Evolutionary conservation across 2,113 vertebrate genomes (phyloP).

Genomic region (Chionodraco myersi): DNA sequence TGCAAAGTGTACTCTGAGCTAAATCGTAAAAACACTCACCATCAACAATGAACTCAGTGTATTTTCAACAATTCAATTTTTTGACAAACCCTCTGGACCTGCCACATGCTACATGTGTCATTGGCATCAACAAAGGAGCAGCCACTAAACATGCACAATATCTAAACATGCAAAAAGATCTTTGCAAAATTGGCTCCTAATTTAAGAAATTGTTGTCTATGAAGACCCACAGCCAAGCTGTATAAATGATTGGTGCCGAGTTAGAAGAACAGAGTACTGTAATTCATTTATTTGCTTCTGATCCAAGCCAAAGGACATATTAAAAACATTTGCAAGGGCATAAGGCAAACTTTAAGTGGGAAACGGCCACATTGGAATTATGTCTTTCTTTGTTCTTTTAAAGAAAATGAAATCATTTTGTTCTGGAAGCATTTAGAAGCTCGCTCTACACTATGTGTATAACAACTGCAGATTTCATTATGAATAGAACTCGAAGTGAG

Average conservation of each 20-base stretch:
- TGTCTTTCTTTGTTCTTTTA: slow-evolving; percentile 26
- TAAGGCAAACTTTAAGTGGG: slow-evolving; percentile 1
- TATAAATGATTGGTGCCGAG: neutral
- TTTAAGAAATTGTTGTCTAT: slow-evolving; percentile 4
- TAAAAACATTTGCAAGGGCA: slow-evolving; percentile 3
- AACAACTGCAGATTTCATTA: slow-evolving; percentile 16
- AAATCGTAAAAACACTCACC: neutral
- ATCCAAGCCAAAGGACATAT: slow-evolving; percentile 4
- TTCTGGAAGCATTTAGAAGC: slow-evolving; percentile 19
- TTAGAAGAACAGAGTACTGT: neutral
- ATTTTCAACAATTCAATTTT: neutral
- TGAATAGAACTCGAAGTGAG: slow-evolving; percentile 37
- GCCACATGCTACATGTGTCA: neutral
- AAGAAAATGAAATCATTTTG: slow-evolving; percentile 16
- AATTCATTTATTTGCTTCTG: slow-evolving; percentile 22
- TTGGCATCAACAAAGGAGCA: neutral
- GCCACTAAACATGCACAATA: neutral
- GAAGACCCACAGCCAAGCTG: neutral
- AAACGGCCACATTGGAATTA: slow-evolving; percentile 14
- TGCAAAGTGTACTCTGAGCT: neutral
- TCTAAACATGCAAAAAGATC: neutral
- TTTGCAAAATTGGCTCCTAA: slow-evolving; percentile 10
- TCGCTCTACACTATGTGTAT: neutral
- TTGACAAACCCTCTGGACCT: neutral
- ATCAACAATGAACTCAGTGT: neutral